These are phyloP conservation scores for Heterodera filipjevi DNA, from an alignment of 2,888 invertebrate species.

Conservation along the genomic window DNA sequence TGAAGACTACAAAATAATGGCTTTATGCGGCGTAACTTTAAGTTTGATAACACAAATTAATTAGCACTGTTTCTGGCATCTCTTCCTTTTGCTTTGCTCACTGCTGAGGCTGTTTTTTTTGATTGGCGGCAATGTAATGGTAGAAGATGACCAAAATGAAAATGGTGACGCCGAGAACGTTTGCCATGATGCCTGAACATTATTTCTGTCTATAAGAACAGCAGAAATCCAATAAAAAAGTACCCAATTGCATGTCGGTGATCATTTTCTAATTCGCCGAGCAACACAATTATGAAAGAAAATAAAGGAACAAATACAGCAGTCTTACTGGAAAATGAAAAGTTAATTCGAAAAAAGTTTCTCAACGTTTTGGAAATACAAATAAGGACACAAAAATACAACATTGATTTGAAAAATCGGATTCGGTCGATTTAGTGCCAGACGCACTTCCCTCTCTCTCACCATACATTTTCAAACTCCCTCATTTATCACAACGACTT, in stretches of 20 bases:
- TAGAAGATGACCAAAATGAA: slow-evolving; percentile 63
- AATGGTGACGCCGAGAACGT: slow-evolving; percentile 62
- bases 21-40: no score
- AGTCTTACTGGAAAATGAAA: no score
- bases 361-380: no score
- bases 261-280: slow-evolving; percentile 48
- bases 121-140: slow-evolving; percentile 63
- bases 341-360: no score
- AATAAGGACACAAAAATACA: no score
- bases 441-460: no score
- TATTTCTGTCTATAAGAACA: background rate
- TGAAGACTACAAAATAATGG: no score
- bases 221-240: slow-evolving; percentile 17
- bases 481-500: no score
- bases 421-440: no score
- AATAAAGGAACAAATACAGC: background rate
- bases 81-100: background rate
- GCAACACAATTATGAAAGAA: background rate
- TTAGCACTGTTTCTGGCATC: background rate
- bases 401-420: no score
- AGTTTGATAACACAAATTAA: background rate
- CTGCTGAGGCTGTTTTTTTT: slow-evolving; percentile 34
- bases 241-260: slow-evolving; percentile 62
- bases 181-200: slow-evolving; percentile 43
- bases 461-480: no score